Conservation (phyloP, 2,888 invertebrate species). For the Scaptomyza flava region DNA sequence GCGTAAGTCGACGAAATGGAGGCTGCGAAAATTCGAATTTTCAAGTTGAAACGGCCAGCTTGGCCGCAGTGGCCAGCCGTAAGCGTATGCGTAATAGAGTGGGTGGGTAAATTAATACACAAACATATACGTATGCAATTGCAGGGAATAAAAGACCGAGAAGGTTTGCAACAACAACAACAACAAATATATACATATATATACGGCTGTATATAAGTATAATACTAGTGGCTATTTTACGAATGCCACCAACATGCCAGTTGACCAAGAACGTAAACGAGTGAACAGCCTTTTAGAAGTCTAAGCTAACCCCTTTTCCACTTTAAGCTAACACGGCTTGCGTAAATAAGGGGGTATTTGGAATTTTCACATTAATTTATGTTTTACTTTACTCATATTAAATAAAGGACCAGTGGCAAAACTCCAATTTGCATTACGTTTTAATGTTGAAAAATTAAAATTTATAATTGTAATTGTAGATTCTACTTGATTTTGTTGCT, state of each 20-base stretch:
- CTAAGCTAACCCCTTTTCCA: constrained; percentile 37
- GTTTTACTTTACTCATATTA: constrained; percentile 27
- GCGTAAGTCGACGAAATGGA: constrained; percentile 63
- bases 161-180: constrained; percentile 63
- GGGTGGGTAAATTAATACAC: constrained; percentile 75
- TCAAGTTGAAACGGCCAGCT: constrained; percentile 69
- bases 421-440: constrained; percentile 50
- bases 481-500: too few relatives aligned
- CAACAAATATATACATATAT: constrained; percentile 34
- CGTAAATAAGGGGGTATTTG: constrained; percentile 41
- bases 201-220: constrained; percentile 53
- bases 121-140: constrained; percentile 59
- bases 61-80: constrained; percentile 51
- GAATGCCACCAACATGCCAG: constrained; percentile 66
- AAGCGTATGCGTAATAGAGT: constrained; percentile 52
- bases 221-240: constrained; percentile 76
- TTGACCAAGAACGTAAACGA: constrained; percentile 67
- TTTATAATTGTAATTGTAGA: constrained; percentile 17
- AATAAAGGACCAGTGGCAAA: constrained; percentile 22
- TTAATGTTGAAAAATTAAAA: constrained; percentile 35
- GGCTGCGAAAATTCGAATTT: constrained; percentile 76
- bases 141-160: constrained; percentile 53
- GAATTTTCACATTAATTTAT: constrained; percentile 50
- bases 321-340: constrained; percentile 16
- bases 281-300: constrained; percentile 49